Percentiles rank a stretch among this genome's conserved stretches.
These are phyloP conservation scores for Metaphire vulgaris DNA, from an alignment of 1,140 invertebrate species.

Conservation along the genomic window DNA sequence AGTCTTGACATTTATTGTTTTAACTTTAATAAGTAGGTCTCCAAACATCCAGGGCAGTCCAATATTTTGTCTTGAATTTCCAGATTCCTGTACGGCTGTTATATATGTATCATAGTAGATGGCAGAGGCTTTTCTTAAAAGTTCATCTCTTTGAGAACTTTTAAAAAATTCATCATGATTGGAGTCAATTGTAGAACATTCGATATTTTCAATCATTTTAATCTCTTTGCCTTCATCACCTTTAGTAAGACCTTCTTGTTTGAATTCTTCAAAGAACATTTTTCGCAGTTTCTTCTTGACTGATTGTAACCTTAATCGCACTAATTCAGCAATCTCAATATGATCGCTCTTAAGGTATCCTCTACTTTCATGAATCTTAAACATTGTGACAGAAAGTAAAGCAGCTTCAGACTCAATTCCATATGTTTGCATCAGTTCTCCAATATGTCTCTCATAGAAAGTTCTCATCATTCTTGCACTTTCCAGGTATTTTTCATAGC, in stretches of 20 bases:
- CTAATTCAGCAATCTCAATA: not conserved
- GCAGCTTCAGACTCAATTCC: not conserved
- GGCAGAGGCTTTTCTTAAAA: not conserved
- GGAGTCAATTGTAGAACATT: no score
- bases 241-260: not conserved
- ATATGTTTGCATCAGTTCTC: not conserved
- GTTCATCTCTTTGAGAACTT: not conserved
- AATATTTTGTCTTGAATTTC: not conserved
- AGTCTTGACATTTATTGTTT: no score
- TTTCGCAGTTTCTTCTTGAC: not conserved
- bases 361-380: not conserved
- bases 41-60: not conserved
- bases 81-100: not conserved
- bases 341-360: not conserved
- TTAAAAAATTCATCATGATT: not conserved
- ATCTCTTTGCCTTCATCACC: not conserved
- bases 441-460: not conserved
- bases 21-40: not conserved
- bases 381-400: not conserved
- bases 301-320: not conserved
- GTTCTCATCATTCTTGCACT: not conserved
- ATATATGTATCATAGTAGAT: not conserved
- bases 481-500: not conserved
- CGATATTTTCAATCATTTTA: no score
- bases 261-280: not conserved